phyloP scores from a whole-genome alignment of 2,113 vertebrate species.

The Channa argus region DNA sequence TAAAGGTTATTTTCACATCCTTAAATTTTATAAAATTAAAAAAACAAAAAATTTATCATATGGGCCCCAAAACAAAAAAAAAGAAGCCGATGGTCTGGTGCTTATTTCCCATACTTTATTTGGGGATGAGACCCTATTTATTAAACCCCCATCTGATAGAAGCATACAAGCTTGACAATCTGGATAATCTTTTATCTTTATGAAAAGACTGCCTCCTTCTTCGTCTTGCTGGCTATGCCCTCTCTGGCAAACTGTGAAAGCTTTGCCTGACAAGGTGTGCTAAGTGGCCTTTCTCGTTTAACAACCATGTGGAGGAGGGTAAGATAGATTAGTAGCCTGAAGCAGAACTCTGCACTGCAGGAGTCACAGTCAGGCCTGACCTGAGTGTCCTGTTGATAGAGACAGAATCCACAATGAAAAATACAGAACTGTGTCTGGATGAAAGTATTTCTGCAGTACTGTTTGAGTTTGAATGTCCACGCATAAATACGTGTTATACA shows the following conservation, averaged over 20 bases:
- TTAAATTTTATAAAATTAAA: constrained; percentile 45
- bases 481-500: no score
- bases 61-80: background rate
- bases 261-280: constrained; percentile 57
- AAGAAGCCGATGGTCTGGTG: constrained; percentile 66
- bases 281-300: constrained; percentile 65
- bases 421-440: background rate
- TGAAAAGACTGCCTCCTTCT: constrained; percentile 28
- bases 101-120: constrained; percentile 75
- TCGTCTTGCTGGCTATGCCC: constrained; percentile 6
- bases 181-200: constrained; percentile 71
- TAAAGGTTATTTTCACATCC: constrained; percentile 19
- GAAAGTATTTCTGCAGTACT: background rate
- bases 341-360: constrained; percentile 55
- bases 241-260: constrained; percentile 46
- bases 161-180: constrained; percentile 64
- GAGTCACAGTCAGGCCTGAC: constrained; percentile 64
- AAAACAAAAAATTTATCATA: constrained; percentile 41
- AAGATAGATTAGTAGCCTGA: constrained; percentile 65
- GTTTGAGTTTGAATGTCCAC: background rate
- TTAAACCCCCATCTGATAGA: constrained; percentile 66
- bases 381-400: constrained; percentile 26
- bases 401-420: constrained; percentile 49
- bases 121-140: constrained; percentile 65
- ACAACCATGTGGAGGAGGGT: constrained; percentile 56